Percentiles rank a stretch among this genome's conserved stretches.
Evolutionary conservation across 30 jellyfish, hydroid and myxozoan species (phyloP).

Genomic region (Turritopsis dohrnii): DNA sequence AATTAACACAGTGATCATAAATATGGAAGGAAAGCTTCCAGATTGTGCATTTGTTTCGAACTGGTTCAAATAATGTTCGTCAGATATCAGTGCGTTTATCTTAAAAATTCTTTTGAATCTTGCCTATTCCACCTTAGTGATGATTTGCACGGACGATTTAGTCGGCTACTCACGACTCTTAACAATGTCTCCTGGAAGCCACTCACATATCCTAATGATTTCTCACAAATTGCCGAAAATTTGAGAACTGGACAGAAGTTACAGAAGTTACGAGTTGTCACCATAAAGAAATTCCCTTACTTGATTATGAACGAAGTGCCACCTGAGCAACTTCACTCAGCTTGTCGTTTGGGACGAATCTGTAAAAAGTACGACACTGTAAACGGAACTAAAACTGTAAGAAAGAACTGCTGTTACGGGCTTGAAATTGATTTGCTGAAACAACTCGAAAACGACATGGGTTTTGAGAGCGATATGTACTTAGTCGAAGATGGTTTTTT

Average conservation of each 20-base stretch:
- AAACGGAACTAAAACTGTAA: not conserved
- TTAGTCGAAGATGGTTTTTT: slow-evolving; percentile 6
- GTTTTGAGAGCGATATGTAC: not conserved
- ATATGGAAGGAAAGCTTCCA: no score
- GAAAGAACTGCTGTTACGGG: not conserved
- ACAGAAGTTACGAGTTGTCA: not conserved
- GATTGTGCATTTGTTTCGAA: no score
- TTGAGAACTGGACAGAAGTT: not conserved
- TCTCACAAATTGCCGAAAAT: not conserved
- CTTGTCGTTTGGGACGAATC: not conserved
- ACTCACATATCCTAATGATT: not conserved
- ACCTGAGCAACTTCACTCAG: not conserved
- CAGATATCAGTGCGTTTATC: no score
- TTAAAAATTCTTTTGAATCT: not conserved
- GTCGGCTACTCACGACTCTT: not conserved
- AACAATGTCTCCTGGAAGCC: not conserved
- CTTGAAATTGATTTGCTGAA: not conserved
- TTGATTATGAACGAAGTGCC: not conserved
- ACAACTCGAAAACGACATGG: not conserved
- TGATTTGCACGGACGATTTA: not conserved
- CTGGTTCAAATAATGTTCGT: no score
- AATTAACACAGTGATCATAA: no score
- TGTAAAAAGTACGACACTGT: not conserved
- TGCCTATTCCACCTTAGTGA: not conserved
- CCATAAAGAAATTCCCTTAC: not conserved